A percentile compares a stretch with the other conserved stretches of the same genome.
Conservation (phyloP, 2,888 invertebrate genomes). For the Thereva unica region DNA sequence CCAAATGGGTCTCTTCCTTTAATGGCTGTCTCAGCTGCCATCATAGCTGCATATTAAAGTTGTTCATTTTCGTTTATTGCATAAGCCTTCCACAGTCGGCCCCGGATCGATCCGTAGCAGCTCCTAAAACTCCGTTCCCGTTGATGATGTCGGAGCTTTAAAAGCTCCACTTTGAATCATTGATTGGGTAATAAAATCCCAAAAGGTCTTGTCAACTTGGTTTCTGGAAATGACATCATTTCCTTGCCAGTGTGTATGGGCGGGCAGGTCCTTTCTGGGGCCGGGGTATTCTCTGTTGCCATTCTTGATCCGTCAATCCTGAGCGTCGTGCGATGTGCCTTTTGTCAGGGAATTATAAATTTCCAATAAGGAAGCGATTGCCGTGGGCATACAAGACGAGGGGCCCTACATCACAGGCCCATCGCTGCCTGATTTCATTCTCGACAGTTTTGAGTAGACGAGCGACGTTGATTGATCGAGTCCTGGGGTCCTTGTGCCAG, state of each 20-base stretch:
- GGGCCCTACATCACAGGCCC: background rate
- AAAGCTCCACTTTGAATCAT: background rate
- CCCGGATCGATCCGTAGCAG: too few species aligned
- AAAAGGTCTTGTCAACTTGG: conserved; percentile 6
- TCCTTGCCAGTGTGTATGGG: background rate
- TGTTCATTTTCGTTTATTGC: too few species aligned
- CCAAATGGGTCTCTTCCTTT: too few species aligned
- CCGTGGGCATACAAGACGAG: background rate
- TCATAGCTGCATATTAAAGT: too few species aligned
- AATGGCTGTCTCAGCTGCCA: too few species aligned
- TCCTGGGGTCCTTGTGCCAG: background rate
- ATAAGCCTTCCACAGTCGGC: too few species aligned
- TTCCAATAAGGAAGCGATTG: conserved; percentile 3
- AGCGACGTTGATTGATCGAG: conserved; percentile 17
- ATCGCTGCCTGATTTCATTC: background rate
- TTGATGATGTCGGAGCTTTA: background rate
- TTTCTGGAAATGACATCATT: conserved; percentile 17
- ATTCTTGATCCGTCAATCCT: conserved; percentile 1
- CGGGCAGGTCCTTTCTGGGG: conserved; percentile 5
- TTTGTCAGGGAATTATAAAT: background rate
- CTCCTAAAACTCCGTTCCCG: background rate
- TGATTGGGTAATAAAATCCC: conserved; percentile 4
- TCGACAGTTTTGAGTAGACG: conserved; percentile 2
- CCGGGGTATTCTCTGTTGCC: conserved; percentile 7
- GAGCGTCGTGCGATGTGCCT: background rate